These are phyloP conservation scores for Hesperia comma DNA, from an alignment of 2,888 invertebrate species.

Conservation along the genomic window DNA sequence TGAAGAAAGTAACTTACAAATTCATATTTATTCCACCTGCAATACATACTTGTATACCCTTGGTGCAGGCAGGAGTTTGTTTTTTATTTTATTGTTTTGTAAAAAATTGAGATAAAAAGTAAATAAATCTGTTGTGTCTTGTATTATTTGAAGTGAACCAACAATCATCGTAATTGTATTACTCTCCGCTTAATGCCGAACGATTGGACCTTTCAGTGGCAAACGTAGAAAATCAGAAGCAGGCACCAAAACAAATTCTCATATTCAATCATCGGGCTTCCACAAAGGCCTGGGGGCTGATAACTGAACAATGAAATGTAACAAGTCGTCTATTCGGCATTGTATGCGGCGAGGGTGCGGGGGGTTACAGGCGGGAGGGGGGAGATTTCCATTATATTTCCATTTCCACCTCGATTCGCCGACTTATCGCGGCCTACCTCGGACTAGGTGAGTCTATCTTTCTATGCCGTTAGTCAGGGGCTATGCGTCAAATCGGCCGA, in stretches of 20 bases:
- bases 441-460: constrained; percentile 81
- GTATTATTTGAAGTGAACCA: constrained; percentile 35
- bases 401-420: constrained; percentile 82
- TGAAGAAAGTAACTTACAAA: too few species aligned
- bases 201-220: constrained; percentile 73
- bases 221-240: constrained; percentile 78
- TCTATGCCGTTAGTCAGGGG: constrained; percentile 77
- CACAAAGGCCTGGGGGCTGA: constrained; percentile 81
- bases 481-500: constrained; percentile 61
- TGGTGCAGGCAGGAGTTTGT: too few species aligned
- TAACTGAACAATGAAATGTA: constrained; percentile 85
- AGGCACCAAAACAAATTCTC: constrained; percentile 81
- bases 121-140: neutral
- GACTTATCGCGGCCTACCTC: constrained; percentile 82
- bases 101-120: neutral
- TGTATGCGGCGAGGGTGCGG: constrained; percentile 63
- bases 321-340: constrained; percentile 83
- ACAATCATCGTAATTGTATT: constrained; percentile 65
- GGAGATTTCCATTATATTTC: constrained; percentile 80
- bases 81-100: neutral
- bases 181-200: constrained; percentile 63
- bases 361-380: constrained; percentile 56
- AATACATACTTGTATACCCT: too few species aligned
- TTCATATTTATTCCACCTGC: too few species aligned
- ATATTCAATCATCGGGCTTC: constrained; percentile 81